Conservation (phyloP, 2,888 invertebrate genomes). For the Microctonus hyperodae region DNA sequence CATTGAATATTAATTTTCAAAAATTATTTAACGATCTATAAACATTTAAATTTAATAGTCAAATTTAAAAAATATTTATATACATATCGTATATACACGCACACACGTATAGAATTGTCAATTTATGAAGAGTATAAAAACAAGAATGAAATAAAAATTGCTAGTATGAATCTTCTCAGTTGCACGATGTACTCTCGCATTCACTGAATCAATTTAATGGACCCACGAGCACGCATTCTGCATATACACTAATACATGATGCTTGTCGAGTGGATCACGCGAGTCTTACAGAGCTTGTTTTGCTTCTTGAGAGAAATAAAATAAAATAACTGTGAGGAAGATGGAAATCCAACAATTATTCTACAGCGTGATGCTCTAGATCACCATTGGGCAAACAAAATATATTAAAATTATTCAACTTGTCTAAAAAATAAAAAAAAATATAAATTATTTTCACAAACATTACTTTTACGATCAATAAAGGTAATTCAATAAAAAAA, state of each 20-base stretch:
- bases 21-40: too few relatives aligned
- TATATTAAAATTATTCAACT: neutral
- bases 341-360: neutral
- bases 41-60: too few relatives aligned
- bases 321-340: neutral
- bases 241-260: slow-evolving; percentile 3
- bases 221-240: slow-evolving; percentile 30
- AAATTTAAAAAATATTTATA: too few relatives aligned
- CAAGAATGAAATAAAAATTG: slow-evolving; percentile 2
- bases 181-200: slow-evolving; percentile 31
- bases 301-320: too few relatives aligned
- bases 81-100: too few relatives aligned
- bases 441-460: too few relatives aligned
- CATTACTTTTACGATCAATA: neutral
- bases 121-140: neutral
- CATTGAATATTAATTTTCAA: too few relatives aligned
- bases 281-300: neutral
- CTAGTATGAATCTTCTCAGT: neutral
- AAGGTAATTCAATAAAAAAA: neutral
- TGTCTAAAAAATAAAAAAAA: neutral
- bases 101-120: neutral
- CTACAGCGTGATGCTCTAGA: neutral
- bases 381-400: neutral
- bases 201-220: slow-evolving; percentile 37
- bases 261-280: neutral